These are phyloP conservation scores for Grallaria varia DNA, from an alignment of 2,113 vertebrate species.

Conservation along the genomic window DNA sequence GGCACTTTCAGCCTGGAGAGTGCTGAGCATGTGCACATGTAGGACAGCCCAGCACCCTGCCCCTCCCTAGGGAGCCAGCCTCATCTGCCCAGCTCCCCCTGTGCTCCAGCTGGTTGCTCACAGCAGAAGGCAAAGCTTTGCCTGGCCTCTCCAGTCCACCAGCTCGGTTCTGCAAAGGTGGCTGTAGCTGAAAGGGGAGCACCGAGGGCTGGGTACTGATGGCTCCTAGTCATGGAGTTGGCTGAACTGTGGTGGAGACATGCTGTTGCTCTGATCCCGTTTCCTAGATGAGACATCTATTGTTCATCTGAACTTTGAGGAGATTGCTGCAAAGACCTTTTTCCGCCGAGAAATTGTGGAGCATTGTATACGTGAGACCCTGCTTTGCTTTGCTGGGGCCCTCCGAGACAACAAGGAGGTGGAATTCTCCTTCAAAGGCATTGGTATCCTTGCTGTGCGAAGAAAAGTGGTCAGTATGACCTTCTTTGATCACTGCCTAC, in stretches of 20 bases:
- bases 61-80: neutral
- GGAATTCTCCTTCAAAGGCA: neutral
- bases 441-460: neutral
- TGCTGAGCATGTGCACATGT: neutral
- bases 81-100: neutral
- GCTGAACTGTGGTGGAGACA: neutral
- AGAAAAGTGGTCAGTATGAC: neutral
- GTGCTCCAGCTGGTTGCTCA: neutral
- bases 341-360: neutral
- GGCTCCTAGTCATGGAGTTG: too few relatives aligned
- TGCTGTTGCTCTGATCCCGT: neutral
- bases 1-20: neutral
- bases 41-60: neutral
- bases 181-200: neutral
- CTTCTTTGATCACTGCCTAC: neutral
- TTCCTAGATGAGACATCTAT: neutral
- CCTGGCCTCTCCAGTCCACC: neutral
- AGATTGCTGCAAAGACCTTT: neutral
- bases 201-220: accelerated
- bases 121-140: neutral
- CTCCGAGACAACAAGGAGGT: neutral
- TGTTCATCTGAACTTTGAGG: neutral
- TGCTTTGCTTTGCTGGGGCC: neutral
- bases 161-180: neutral
- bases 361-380: neutral